Conservation (phyloP, 1,140 invertebrate species). For the Penaeus indicus region DNA sequence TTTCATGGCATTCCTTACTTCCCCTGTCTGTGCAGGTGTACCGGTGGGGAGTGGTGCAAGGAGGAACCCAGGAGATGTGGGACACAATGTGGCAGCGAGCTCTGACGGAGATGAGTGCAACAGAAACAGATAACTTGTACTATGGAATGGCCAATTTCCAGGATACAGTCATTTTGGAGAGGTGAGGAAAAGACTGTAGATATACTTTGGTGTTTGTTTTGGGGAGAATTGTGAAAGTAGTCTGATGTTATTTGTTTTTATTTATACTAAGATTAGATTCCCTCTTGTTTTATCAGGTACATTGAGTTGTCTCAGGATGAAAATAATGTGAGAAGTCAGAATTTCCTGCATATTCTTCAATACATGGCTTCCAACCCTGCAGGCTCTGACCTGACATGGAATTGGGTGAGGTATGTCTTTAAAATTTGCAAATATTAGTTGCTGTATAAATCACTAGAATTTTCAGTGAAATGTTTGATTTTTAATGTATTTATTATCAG, state of each 20-base stretch:
- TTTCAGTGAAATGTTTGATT: too few species aligned
- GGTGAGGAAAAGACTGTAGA: conserved; percentile 72
- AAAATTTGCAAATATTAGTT: not conserved
- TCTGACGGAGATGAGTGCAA: conserved; percentile 79
- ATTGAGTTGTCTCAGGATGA: conserved; percentile 81
- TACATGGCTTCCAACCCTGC: conserved; percentile 81
- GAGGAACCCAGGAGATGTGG: conserved; percentile 76
- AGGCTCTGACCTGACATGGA: conserved; percentile 83
- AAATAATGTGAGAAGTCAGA: conserved; percentile 82
- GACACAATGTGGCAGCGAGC: conserved; percentile 82
- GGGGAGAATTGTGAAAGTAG: not conserved
- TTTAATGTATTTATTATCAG: too few species aligned
- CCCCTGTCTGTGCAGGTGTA: conserved; percentile 31
- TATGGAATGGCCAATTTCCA: conserved; percentile 78
- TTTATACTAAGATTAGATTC: not conserved
- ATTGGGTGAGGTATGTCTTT: conserved; percentile 78
- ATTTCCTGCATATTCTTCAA: conserved; percentile 82
- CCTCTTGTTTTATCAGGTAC: conserved; percentile 73
- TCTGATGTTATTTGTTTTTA: too few species aligned
- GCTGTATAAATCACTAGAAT: not conserved
- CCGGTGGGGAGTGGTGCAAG: conserved; percentile 54
- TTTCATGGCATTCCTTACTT: not conserved
- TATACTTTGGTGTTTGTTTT: not conserved
- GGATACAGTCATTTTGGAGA: conserved; percentile 77
- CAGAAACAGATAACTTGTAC: conserved; percentile 82